Percentiles rank a stretch among this genome's conserved stretches.
Conservation (phyloP, 2,797 vertebrate genomes). For the Leptodactylus fallax region DNA sequence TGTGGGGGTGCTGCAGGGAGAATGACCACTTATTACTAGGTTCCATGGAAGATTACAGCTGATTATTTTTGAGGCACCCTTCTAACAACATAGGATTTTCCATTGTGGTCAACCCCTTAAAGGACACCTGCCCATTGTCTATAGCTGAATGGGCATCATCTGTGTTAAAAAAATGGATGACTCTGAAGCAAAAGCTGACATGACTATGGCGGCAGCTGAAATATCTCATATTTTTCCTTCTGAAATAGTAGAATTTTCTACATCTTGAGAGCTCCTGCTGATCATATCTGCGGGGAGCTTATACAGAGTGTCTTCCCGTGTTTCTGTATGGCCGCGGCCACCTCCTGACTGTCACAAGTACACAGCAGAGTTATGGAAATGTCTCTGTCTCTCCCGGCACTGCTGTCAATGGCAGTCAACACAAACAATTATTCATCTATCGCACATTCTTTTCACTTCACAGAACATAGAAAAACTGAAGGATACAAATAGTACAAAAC, state of each 20-base stretch:
- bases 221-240: neutral
- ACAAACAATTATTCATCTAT: conserved; percentile 25
- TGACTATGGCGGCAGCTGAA: neutral
- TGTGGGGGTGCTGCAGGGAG: neutral
- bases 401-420: neutral
- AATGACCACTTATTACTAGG: no score
- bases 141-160: no score
- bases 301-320: neutral
- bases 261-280: neutral
- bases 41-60: no score
- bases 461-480: neutral
- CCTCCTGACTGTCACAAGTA: neutral
- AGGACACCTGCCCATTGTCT: neutral
- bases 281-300: neutral
- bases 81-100: no score
- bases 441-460: neutral
- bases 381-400: neutral
- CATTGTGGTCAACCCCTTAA: neutral
- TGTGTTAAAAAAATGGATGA: neutral
- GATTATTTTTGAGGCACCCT: no score
- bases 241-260: neutral
- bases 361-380: neutral
- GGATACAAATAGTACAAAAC: neutral
- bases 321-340: neutral
- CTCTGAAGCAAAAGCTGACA: neutral